Evolutionary conservation across 2,797 vertebrate species (phyloP).

Genomic region (Hypotaenidia okinawae): DNA sequence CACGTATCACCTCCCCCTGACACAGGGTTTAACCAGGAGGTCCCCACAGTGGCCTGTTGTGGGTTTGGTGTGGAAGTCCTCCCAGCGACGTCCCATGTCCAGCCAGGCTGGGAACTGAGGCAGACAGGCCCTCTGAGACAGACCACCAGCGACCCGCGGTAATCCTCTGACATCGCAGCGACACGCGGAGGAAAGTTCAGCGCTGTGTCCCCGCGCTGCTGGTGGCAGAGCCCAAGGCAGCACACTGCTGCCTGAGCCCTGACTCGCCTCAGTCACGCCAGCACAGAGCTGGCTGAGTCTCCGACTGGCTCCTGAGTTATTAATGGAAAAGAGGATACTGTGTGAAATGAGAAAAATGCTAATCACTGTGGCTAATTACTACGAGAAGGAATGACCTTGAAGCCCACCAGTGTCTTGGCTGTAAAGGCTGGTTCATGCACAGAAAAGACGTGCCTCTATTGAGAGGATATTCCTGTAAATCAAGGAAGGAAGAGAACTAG

Average conservation of each 20-base stretch:
- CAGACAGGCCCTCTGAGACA: background rate
- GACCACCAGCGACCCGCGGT: background rate
- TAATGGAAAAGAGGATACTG: background rate
- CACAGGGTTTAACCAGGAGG: background rate
- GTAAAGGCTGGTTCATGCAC: background rate
- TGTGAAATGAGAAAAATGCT: background rate
- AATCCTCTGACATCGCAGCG: background rate
- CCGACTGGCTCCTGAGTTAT: fast-evolving
- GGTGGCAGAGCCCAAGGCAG: background rate
- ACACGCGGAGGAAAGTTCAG: background rate
- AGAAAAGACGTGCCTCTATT: background rate
- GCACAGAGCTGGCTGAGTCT: background rate
- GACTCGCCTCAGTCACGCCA: background rate
- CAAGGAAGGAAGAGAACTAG: background rate
- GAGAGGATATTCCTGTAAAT: background rate
- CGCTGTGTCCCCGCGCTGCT: background rate
- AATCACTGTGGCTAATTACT: background rate
- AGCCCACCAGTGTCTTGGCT: background rate
- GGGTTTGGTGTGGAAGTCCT: background rate
- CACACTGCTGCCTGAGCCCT: background rate
- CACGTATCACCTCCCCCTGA: too few relatives aligned
- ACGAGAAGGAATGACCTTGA: background rate
- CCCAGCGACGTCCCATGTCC: fast-evolving
- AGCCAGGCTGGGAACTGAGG: background rate
- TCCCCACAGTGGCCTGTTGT: background rate